Evolutionary conservation across 2,797 vertebrate species (phyloP), one percentile per base, ranked within the genome.

Genomic region (Glyptemys insculpta): DNA sequence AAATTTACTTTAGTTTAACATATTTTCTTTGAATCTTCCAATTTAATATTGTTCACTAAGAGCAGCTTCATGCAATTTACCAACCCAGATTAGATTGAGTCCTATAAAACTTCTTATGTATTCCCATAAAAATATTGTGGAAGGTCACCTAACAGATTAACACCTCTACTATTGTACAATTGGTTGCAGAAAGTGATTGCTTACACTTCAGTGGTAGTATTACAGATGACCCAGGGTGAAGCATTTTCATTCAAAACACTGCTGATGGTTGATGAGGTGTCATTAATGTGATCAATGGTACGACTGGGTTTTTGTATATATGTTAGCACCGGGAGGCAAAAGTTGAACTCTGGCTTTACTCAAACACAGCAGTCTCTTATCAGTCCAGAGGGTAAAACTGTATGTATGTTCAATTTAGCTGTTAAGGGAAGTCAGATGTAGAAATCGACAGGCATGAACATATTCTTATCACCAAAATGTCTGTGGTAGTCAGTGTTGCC

Each of bases 141-240:
- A 74, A 96, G 68, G 95, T 89, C 74, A 90, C 84, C 83, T 72
- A 34, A 34, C 90, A 37, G 2, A 68, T 83, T 81, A 92, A 89
- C 79, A 91, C 85, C 74, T 95, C 91, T 89, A 65, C 74, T 92
- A n/a, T 94, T 95, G 79, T 56, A 72, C 19, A 86, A 78, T 29
- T 94, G 94, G 91, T 85, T 90, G 68, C 59, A 62, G 88, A 95
- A 96, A 93, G 78, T 56, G 79, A 94, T 96, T 89, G 59, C 76
- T 12, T 68, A 23, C 29, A 53, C 90, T 93, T 88, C 68, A 79
- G 91, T 29, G 79, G 8, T 68, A 16, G 49, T 68, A 68, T 92
- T 90, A 92, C 49, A n/a, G 85, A 62, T 76, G 85, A 88, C 81
- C 79, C 86, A 72, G 91, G 62, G 83, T 93, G 81, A 95, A 44